Percentiles rank a stretch among this genome's conserved stretches.
Conservation (phyloP, 2,797 vertebrate genomes). For the Odontamblyopus rebecca region DNA sequence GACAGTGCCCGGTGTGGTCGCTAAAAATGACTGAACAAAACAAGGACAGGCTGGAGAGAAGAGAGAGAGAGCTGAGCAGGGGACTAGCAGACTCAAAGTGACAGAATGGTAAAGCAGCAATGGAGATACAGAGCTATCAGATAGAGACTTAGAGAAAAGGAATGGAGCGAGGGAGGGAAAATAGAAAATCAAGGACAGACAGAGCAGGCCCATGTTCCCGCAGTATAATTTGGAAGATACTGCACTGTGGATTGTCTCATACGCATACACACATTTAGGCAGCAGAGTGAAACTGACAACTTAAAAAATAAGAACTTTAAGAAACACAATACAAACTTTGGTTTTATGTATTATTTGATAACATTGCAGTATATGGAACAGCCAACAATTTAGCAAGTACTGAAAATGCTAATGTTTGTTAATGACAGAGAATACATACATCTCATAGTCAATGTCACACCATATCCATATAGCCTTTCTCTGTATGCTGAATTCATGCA, state of each 20-base stretch:
- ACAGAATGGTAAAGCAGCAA: conserved; percentile 33
- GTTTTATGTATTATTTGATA: neutral
- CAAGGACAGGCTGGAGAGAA: conserved; percentile 23
- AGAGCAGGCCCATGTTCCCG: conserved; percentile 32
- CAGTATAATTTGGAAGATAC: conserved; percentile 58
- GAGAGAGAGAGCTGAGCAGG: conserved; percentile 29
- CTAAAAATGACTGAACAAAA: conserved; percentile 31
- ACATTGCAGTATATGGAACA: neutral
- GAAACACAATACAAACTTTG: neutral
- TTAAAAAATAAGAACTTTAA: conserved; percentile 3
- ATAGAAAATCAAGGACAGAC: conserved; percentile 44
- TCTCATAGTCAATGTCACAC: too few relatives aligned
- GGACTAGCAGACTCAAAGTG: conserved; percentile 38
- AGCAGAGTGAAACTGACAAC: neutral
- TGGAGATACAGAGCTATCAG: conserved; percentile 35
- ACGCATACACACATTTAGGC: conserved; percentile 5
- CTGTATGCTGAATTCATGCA: conserved; percentile 1
- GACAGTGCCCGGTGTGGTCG: conserved; percentile 12
- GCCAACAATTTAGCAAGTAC: neutral
- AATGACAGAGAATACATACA: neutral
- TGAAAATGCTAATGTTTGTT: neutral
- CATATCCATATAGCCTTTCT: too few relatives aligned
- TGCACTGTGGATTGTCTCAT: conserved; percentile 26
- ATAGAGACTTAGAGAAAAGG: conserved; percentile 37
- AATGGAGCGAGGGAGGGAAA: conserved; percentile 34